A percentile compares a stretch with the other conserved stretches of the same genome.
These are phyloP conservation scores for Papilio elwesi DNA, from an alignment of 2,888 invertebrate genomes.

Conservation along the genomic window DNA sequence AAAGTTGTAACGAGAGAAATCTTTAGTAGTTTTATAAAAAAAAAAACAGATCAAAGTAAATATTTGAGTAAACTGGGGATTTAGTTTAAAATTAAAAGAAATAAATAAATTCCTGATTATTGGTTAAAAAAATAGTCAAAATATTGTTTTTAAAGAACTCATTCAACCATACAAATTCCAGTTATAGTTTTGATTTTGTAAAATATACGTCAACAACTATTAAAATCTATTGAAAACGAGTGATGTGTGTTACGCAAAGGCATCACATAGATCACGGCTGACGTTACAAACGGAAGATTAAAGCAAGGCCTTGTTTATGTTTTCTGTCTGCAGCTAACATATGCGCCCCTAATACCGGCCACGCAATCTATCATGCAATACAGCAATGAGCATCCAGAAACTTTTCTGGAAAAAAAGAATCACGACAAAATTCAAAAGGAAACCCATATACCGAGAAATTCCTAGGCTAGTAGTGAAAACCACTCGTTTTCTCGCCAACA, in stretches of 20 bases:
- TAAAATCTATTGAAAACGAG: neutral
- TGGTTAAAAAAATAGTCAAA: too few species aligned
- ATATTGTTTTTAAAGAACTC: too few species aligned
- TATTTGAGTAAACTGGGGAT: neutral
- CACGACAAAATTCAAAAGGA: neutral
- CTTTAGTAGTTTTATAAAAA: neutral
- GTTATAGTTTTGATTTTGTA: neutral
- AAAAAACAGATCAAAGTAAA: neutral
- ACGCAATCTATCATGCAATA: neutral
- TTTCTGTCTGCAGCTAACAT: neutral
- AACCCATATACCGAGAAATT: neutral
- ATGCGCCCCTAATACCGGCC: neutral
- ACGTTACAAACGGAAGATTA: neutral
- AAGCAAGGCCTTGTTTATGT: neutral
- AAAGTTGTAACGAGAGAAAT: neutral
- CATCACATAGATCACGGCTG: neutral
- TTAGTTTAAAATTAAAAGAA: neutral
- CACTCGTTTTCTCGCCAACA: too few species aligned
- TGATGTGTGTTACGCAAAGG: neutral
- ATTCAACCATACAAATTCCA: neutral
- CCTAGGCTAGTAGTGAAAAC: too few species aligned
- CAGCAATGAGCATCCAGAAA: too few species aligned
- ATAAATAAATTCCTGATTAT: too few species aligned
- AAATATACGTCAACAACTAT: neutral
- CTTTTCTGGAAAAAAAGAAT: neutral